Base-by-base conservation (phyloP, 1,140 invertebrate species). In the Drosophila mojavensis region DNA sequence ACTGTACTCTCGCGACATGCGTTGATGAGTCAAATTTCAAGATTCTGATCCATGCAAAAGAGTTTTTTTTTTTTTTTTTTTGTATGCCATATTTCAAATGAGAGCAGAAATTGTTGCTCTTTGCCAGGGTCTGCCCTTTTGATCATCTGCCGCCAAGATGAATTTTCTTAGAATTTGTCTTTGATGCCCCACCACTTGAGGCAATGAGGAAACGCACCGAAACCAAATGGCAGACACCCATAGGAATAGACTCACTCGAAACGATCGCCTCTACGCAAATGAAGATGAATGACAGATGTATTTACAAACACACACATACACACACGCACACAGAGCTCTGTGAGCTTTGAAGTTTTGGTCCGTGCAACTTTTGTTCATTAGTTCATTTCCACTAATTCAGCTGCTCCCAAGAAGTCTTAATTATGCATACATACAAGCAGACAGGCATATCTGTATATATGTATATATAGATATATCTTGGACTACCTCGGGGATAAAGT, bases 201-300 rank as follows among this genome's bases (percentile, higher is more conserved):
- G 62, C 69, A 78, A 81, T 67, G 81, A 79, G 80, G 65, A 76
- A 74, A 83, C 65, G n/a, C 28, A 15, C 20, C 39, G 48, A 62
- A 47, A 51, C 53, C 50, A 48, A 64, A 47, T 20, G 43, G 36
- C 62, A 51, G 61, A 30, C 47, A 45, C 80, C 53, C 79, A 47
- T 67, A 41, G 79, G 60, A 76, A 78, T 65, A 75, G 72, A 75
- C 68, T 51, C 75, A 86, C 78, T 82, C 36, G 43, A 82, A 83
- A 79, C 79, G 82, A 85, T 85, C 79, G 60, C 71, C 43, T 62
- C 68, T 70, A 62, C 33, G 51, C 61, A 80, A 76, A 85, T 84
- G 79, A 88, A 88, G 82, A 85, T 88, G 82, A 85, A 86, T 82
- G 83, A 67, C 83, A 88, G 79, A 82, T 82, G 82, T 50, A 54